Evolutionary conservation across 2,888 invertebrate genomes (phyloP), one percentile per base, ranked within the genome.

Genomic region (Arctia plantaginis): DNA sequence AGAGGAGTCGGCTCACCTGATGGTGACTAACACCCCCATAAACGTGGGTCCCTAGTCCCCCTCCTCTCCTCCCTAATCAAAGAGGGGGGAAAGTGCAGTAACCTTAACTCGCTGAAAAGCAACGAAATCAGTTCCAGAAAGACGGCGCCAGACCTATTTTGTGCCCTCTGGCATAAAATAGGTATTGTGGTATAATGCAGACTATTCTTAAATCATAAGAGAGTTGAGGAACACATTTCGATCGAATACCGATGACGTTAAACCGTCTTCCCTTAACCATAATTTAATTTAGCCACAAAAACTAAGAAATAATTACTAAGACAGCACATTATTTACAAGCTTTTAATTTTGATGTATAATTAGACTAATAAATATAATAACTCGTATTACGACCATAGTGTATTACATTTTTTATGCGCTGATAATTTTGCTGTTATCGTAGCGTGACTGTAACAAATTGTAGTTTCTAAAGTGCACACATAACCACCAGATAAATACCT

Each of bases 361-460:
- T 59, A 27, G 27, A 27, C 1, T 62, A 30, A 41, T 41, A 44
- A 65, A 33, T 33, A 71, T 65, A 65, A 47, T 33, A 23, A 47
- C 47, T 67, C 64, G 33, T 64, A 39, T 15, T 39, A 66, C 10
- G 35, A 51, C 44, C 66, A 66, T 71, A 51, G 71, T 23, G 39
- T 72, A 68, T 68, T 72, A 55, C 55, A 59, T 30, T 67, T 68
- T 72, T 69, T 69, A 73, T 73, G 68, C 68, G 51, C 73, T 69
- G 69, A 72, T 69, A 73, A 69, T 64, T 73, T 33, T 59, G 35
- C 33, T 62, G 47, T 64, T 69, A 73, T 73, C 68, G 73, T 51
- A 51, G 35, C 68, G 73, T 73, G 64, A 51, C 68, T 68, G 69
- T 23, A 27, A 35, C 64, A n/a, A 73, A 73, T 62, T 51, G 64